Evolutionary conservation across 2,888 invertebrate species (phyloP).

Genomic region (Corythucha ciliata): DNA sequence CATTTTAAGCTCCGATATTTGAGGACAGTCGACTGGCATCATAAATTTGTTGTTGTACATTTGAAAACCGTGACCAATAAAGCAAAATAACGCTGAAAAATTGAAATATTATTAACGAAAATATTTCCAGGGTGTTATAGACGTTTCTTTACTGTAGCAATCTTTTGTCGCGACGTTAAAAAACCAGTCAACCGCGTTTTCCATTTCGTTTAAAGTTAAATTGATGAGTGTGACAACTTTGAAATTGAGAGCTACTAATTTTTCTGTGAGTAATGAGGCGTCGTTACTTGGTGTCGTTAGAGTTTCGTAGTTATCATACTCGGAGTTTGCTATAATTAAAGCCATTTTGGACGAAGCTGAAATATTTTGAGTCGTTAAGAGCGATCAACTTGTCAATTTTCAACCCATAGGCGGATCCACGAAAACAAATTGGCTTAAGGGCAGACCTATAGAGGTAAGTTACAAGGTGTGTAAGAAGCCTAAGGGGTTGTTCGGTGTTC

Average conservation of each 20-base stretch:
- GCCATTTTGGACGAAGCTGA: slow-evolving; percentile 37
- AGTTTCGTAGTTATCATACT: slow-evolving; percentile 31
- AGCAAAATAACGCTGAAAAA: slow-evolving; percentile 45
- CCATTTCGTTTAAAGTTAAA: slow-evolving; percentile 36
- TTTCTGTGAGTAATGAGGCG: slow-evolving; percentile 33
- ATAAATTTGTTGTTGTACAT: slow-evolving; percentile 47
- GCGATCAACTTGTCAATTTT: too few relatives aligned
- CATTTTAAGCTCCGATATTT: slow-evolving; percentile 40
- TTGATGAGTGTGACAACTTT: slow-evolving; percentile 37
- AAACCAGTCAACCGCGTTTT: slow-evolving; percentile 34
- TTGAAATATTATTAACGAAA: slow-evolving; percentile 2
- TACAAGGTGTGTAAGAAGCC: too few relatives aligned
- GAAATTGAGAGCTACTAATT: slow-evolving; percentile 36
- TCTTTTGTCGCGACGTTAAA: slow-evolving; percentile 34
- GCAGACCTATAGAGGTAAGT: too few relatives aligned
- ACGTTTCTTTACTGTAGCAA: slow-evolving; percentile 38
- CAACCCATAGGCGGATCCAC: too few relatives aligned
- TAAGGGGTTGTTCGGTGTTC: too few relatives aligned
- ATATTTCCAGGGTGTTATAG: not conserved
- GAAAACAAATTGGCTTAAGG: too few relatives aligned
- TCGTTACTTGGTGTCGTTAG: slow-evolving; percentile 37
- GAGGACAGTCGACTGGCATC: slow-evolving; percentile 46
- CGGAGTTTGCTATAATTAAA: slow-evolving; percentile 37
- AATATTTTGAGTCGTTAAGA: too few relatives aligned
- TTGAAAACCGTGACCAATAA: slow-evolving; percentile 49